phyloP scores from a whole-genome alignment of 2,113 vertebrate genomes.

The Misgurnus mizolepis region DNA sequence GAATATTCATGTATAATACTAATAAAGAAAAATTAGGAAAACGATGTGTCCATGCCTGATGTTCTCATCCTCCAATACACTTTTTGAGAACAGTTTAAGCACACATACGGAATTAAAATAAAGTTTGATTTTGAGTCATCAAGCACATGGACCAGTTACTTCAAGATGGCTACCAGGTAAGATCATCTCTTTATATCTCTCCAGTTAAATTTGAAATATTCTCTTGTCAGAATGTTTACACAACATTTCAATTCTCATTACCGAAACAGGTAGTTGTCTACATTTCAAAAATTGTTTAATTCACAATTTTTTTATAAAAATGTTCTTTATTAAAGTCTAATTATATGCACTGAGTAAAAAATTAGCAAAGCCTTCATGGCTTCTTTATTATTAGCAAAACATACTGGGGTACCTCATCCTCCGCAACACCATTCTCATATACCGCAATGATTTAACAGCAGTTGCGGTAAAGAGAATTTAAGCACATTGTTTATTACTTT shows the following conservation, averaged over 20 bases:
- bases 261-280: too few relatives aligned
- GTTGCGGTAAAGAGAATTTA: conserved; percentile 20
- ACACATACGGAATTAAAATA: background rate
- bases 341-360: too few relatives aligned
- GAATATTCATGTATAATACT: too few relatives aligned
- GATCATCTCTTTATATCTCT: background rate
- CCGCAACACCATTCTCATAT: conserved; percentile 35
- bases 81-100: background rate
- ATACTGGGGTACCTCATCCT: conserved; percentile 38
- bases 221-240: background rate
- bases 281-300: background rate
- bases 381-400: background rate
- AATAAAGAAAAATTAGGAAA: too few relatives aligned
- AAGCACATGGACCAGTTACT: background rate
- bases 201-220: background rate
- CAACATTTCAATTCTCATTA: too few relatives aligned
- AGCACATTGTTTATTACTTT: background rate
- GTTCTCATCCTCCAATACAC: background rate
- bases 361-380: too few relatives aligned
- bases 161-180: conserved; percentile 8
- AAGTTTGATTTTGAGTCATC: background rate
- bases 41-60: background rate
- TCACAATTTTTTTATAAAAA: background rate
- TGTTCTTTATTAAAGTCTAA: too few relatives aligned
- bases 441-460: conserved; percentile 27